Conservation (phyloP, 2,113 vertebrate genomes). For the Hepsetus odoe region DNA sequence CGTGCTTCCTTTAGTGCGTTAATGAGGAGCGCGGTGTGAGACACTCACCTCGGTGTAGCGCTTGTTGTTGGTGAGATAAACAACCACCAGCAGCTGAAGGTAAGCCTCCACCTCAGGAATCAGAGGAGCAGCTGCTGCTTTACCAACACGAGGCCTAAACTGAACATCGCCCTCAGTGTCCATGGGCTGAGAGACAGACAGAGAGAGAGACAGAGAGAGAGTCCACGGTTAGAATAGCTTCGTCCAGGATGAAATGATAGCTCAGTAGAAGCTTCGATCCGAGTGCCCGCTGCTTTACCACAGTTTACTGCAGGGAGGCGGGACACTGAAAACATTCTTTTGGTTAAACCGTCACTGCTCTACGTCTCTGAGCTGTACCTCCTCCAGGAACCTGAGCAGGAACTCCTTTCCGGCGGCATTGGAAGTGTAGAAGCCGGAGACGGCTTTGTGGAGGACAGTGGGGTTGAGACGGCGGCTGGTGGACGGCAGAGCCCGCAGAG, state of each 20-base stretch:
- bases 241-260: too few species aligned
- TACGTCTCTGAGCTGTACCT: too few species aligned
- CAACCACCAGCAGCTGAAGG: constrained; percentile 91
- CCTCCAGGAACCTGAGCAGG: constrained; percentile 88
- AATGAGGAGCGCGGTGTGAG: too few species aligned
- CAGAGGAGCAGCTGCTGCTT: constrained; percentile 85
- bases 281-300: too few species aligned
- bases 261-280: too few species aligned
- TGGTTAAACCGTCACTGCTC: too few species aligned
- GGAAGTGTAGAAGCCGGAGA: constrained; percentile 91
- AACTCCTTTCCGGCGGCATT: constrained; percentile 84
- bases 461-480: constrained; percentile 93
- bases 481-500: constrained; percentile 89
- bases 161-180: constrained; percentile 91
- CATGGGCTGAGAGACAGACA: constrained; percentile 81
- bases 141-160: constrained; percentile 90
- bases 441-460: constrained; percentile 90
- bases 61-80: constrained; percentile 93
- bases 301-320: too few species aligned
- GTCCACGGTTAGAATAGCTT: not conserved
- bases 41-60: constrained; percentile 84
- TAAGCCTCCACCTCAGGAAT: constrained; percentile 94
- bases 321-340: too few species aligned
- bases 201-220: not conserved
- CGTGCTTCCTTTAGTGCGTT: too few species aligned